A percentile compares a stretch with the other conserved stretches of the same genome.
Conservation (phyloP, 2,888 invertebrate species). For the Blastobasis lacticolella region DNA sequence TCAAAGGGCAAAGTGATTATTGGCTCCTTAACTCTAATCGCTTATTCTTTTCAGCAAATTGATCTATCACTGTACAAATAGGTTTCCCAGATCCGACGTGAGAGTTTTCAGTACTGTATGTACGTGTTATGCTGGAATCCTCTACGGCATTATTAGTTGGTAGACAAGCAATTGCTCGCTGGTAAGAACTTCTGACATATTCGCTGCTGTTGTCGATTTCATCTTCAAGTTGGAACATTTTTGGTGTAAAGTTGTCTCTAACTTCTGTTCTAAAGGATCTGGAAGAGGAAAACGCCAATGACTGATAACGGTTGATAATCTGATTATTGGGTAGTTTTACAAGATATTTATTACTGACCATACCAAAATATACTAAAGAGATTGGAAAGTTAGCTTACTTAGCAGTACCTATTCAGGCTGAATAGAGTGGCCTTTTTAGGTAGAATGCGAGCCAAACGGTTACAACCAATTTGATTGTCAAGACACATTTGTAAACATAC, state of each 20-base stretch:
- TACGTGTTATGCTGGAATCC: constrained; percentile 20
- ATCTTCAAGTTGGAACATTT: constrained; percentile 26
- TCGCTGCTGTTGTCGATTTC: constrained; percentile 41
- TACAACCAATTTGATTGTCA: no score
- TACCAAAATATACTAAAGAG: no score
- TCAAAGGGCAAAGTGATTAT: no score
- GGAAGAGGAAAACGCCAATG: constrained; percentile 8
- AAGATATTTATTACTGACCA: no score
- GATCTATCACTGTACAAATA: constrained; percentile 43
- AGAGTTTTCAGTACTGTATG: constrained; percentile 39
- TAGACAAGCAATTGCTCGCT: constrained; percentile 27
- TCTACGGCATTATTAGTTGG: constrained; percentile 33
- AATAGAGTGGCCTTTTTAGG: no score
- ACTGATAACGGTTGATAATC: no score
- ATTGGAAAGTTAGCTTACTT: no score
- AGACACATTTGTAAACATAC: no score
- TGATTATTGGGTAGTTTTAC: no score
- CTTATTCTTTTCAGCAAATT: constrained; percentile 39
- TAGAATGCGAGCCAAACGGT: no score
- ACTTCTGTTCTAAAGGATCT: constrained; percentile 56
- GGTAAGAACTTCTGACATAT: constrained; percentile 35
- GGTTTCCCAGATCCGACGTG: constrained; percentile 41
- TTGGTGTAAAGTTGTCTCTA: constrained; percentile 44
- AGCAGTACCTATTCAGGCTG: no score
- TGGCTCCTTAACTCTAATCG: constrained; percentile 20